A percentile compares a stretch with the other conserved stretches of the same genome.
Evolutionary conservation across 1,140 invertebrate species (phyloP).

Genomic region (Halictus rubicundus): DNA sequence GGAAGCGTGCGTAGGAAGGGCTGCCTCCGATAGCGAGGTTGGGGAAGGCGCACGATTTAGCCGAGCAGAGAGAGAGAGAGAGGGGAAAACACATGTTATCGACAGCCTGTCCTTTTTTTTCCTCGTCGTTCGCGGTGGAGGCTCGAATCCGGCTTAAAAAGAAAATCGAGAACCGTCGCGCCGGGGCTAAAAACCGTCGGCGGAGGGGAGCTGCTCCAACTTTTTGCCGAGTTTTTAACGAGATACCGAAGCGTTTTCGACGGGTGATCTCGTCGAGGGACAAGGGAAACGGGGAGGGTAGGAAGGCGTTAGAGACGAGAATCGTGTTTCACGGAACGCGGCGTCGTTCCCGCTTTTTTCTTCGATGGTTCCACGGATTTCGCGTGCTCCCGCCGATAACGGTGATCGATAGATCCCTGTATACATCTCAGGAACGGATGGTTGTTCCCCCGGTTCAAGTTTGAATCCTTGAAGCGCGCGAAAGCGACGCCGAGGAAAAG

Average conservation of each 20-base stretch:
- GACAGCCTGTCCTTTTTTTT: conserved; percentile 55
- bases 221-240: conserved; percentile 64
- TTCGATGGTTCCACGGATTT: background rate
- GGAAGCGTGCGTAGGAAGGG: conserved; percentile 39
- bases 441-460: conserved; percentile 24
- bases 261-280: background rate
- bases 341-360: background rate
- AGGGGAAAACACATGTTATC: conserved; percentile 64
- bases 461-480: conserved; percentile 59
- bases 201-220: conserved; percentile 43
- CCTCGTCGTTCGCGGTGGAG: conserved; percentile 36
- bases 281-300: background rate
- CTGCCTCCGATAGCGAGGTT: conserved; percentile 11
- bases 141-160: conserved; percentile 51
- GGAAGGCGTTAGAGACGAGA: conserved; percentile 24
- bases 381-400: conserved; percentile 10
- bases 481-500: conserved; percentile 27
- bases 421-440: too few relatives aligned
- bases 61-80: conserved; percentile 6
- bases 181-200: conserved; percentile 16
- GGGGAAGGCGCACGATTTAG: conserved; percentile 29
- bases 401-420: background rate
- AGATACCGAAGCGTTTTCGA: conserved; percentile 64
- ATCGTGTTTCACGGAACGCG: conserved; percentile 35
- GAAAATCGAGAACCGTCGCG: conserved; percentile 46